These are phyloP conservation scores for Ceramica pisi DNA, from an alignment of 2,888 invertebrate genomes.

Conservation along the genomic window DNA sequence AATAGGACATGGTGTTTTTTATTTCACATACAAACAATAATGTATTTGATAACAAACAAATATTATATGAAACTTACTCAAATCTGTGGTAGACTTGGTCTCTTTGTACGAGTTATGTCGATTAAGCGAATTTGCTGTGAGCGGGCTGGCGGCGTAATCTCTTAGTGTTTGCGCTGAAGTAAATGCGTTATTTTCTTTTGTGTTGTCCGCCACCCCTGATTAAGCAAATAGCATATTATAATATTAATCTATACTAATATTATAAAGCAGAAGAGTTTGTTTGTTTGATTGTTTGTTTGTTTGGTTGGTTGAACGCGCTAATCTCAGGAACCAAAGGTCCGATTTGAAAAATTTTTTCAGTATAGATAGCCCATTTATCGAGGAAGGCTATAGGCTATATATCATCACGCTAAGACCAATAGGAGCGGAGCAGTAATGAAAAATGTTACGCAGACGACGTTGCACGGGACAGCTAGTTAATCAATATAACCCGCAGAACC, in stretches of 20 bases:
- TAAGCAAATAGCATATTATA: conserved; percentile 66
- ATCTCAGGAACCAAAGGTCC: no score
- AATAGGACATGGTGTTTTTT: conserved; percentile 2
- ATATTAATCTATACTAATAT: no score
- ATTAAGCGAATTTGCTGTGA: conserved; percentile 80
- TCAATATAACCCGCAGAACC: conserved; percentile 8
- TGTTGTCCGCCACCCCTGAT: conserved; percentile 81
- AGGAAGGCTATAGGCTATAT: no score
- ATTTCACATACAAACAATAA: background rate
- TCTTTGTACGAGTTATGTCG: conserved; percentile 89
- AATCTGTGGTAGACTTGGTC: conserved; percentile 81
- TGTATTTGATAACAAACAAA: background rate
- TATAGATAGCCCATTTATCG: no score
- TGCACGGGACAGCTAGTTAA: no score
- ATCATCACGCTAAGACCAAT: no score
- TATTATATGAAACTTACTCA: conserved; percentile 77
- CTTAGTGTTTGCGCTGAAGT: conserved; percentile 73
- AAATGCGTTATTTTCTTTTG: conserved; percentile 81
- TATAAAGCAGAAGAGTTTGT: no score
- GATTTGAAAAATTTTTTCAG: no score
- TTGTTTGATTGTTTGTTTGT: no score
- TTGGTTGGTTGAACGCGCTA: no score
- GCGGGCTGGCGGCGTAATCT: conserved; percentile 80
- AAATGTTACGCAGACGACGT: no score
- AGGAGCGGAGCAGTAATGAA: no score